Base-by-base conservation (phyloP, 2,888 invertebrate genomes). In the Agrochola litura region DNA sequence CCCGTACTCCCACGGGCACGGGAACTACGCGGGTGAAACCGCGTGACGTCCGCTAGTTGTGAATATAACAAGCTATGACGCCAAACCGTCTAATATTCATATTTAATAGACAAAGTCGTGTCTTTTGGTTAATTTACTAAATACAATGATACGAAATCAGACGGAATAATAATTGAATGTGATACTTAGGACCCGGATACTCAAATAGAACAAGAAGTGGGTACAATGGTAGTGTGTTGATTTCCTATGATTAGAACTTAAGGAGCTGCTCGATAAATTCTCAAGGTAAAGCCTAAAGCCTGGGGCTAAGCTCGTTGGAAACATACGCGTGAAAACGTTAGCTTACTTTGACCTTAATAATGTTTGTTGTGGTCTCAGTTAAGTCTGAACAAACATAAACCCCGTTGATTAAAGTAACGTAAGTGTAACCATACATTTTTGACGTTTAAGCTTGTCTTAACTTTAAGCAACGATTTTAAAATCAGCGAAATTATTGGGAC, bases 221-320 rank as follows among this genome's bases (percentile, higher is more conserved):
- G 49, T 72, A 69, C 77, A 69, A 75, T 73, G 72, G 86, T 61
- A 54, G 67, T 77, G 69, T 83, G 83, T 86, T 78, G 83, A 86
- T 86, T 75, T 86, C 83, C 66, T 76, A 75, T 86, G 84, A 84
- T 84, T 85, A 68, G 73, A 76, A 61, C 78, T 82, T 77, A 60
- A 67, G 65, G 67, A 86, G 49, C 63, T 73, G 65, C 22, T 70
- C 73, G 69, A 74, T 86, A 83, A 83, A 86, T 83, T 77, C 74
- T 77, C 80, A 84, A 86, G 80, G 85, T 69, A 76, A 83, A 68
- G 58, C 73, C 64, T 75, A 65, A 73, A 52, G 86, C 86, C 79
- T 6, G 60, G 43, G 84, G 84, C 80, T n/a, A 66, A 19, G 37
- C 65, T 76, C 19, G 69, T 43, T 82, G 37, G n/a, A 74, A 85